Evolutionary conservation across 1,140 invertebrate species (phyloP), one percentile per base, ranked within the genome.

Genomic region (Zophobas morio): DNA sequence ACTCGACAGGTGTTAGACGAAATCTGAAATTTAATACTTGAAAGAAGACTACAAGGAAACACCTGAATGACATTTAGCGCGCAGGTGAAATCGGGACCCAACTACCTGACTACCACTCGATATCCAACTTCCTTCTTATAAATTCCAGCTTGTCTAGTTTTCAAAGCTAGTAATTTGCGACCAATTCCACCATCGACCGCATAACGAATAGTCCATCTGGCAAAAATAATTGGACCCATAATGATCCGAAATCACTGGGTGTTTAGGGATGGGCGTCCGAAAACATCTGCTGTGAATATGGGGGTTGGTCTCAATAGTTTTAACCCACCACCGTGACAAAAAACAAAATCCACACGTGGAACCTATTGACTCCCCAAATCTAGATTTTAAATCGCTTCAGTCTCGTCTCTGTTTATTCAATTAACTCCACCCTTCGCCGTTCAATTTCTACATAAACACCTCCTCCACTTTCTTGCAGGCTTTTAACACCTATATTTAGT

Each of bases 11-110:
- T 54, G 53, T 20, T 54, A 34, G 53, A 54, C 5, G 53, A 34
- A 54, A 54, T 54, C n/a, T 54, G 53, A 54, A 54, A 54, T 54
- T 54, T 54, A 54, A 54, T 54, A n/a, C 53, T 34, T 32, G 53
- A 54, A 54, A 20, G 20, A 20, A 20, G 20, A 20, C 20, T 20
- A 20, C 20, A 20, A 20, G 20, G 0, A 20, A 20, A 20, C 53
- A 54, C 53, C 53, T 54, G 53, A 54, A 54, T 54, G 53, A 54
- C 53, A 54, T 54, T 54, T 6, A 54, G 35, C 35, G 53, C 35
- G 53, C 53, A 54, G 53, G 53, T 54, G 33, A 54, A 54, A 54
- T 54, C 35, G 53, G 53, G 35, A 54, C n/a, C 32, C 35, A 34
- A 33, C 53, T 54, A 54, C 53, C 53, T 54, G 53, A 54, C 20